Conservation (phyloP, 2,797 vertebrate species). For the Lophotriccus pileatus region DNA sequence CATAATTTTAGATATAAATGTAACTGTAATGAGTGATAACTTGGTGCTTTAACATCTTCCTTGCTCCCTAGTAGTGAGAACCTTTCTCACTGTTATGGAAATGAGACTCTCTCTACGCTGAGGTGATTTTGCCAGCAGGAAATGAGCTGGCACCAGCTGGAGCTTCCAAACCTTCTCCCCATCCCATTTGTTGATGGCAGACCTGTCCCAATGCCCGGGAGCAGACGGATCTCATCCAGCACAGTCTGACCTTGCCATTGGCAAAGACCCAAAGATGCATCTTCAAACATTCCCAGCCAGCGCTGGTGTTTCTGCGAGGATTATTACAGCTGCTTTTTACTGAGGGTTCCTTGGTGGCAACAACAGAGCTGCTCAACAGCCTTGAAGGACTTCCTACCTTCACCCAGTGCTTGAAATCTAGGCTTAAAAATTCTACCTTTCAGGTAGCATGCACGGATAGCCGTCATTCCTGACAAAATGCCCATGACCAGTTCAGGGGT, state of each 20-base stretch:
- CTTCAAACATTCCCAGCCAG: neutral
- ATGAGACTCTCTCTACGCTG: fast-evolving
- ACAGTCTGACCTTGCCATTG: neutral
- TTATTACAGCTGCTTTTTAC: neutral
- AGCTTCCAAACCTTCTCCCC: neutral
- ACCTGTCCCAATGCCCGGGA: fast-evolving
- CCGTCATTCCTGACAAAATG: neutral
- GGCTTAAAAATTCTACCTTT: neutral
- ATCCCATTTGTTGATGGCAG: neutral
- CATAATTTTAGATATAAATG: neutral
- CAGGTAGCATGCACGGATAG: neutral
- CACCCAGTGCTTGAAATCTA: neutral
- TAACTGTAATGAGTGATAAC: neutral
- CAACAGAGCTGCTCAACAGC: neutral
- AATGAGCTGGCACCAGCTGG: neutral
- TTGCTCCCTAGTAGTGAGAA: neutral
- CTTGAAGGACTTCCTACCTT: neutral
- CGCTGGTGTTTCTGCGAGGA: neutral
- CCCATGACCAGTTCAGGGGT: neutral
- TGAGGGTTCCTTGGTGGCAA: neutral
- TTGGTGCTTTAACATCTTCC: neutral
- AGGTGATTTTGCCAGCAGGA: neutral
- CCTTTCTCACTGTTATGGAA: neutral
- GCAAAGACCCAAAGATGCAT: neutral
- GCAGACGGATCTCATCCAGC: neutral